Evolutionary conservation across 2,113 vertebrate species (phyloP).

Genomic region (Sporophila hypoxantha): DNA sequence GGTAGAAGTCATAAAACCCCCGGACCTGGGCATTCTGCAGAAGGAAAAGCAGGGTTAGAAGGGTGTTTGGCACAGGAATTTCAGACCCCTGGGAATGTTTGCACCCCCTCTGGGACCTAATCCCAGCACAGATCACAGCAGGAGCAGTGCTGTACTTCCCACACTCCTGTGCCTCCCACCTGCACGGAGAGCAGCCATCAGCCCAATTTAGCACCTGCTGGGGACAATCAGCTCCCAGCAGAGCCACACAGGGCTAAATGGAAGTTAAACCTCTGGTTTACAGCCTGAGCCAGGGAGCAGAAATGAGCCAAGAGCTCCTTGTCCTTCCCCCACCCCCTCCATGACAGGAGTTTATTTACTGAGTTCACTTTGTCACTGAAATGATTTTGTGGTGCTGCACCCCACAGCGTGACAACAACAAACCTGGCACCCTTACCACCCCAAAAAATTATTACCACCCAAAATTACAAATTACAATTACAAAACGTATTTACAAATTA

Average conservation of each 20-base stretch:
- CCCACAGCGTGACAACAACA: rapidly evolving
- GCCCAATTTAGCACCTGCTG: neutral
- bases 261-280: neutral
- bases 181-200: rapidly evolving
- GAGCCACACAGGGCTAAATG: neutral
- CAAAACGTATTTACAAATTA: neutral
- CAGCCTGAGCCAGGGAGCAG: neutral
- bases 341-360: rapidly evolving
- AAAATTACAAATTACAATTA: neutral
- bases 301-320: neutral
- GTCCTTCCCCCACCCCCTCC: neutral
- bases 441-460: neutral
- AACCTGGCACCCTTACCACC: rapidly evolving
- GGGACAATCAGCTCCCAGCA: neutral
- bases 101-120: neutral
- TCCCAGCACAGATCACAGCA: neutral
- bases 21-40: conserved; percentile 83
- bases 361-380: neutral
- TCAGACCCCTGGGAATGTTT: neutral
- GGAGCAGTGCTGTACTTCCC: neutral
- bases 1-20: conserved; percentile 86
- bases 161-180: neutral
- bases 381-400: neutral
- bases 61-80: neutral
- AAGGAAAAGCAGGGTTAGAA: neutral